Evolutionary conservation across 1,140 invertebrate species (phyloP).

Genomic region (Drosophila miranda): DNA sequence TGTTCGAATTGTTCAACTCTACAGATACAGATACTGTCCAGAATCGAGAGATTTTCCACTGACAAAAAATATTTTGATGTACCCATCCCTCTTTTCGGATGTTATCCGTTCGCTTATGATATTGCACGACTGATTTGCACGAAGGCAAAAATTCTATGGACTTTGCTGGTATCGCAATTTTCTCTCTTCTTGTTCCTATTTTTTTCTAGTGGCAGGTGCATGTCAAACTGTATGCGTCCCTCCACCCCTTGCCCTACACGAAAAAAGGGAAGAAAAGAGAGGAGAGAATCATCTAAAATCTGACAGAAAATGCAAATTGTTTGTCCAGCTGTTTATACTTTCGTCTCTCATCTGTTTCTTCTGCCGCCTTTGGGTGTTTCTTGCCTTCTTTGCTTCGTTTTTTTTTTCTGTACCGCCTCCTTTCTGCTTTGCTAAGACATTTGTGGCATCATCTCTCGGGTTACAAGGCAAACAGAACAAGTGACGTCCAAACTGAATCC

Average conservation of each 20-base stretch:
- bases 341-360: slow-evolving; percentile 28
- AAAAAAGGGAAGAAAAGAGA: slow-evolving; percentile 1
- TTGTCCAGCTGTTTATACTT: slow-evolving; percentile 57
- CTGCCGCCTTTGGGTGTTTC: slow-evolving; percentile 3
- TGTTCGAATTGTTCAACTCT: slow-evolving; percentile 26
- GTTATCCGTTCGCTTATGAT: too few species aligned
- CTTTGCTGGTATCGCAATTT: background rate
- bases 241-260: background rate
- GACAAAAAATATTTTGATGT: too few species aligned
- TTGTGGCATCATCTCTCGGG: slow-evolving; percentile 40
- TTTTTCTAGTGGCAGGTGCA: slow-evolving; percentile 20
- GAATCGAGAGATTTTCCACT: too few species aligned
- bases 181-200: background rate
- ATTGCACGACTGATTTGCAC: too few species aligned
- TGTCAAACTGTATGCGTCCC: slow-evolving; percentile 32
- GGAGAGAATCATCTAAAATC: slow-evolving; percentile 16
- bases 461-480: slow-evolving; percentile 35
- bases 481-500: background rate
- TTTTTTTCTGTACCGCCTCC: background rate
- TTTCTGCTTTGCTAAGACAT: slow-evolving; percentile 34
- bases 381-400: background rate
- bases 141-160: too few species aligned
- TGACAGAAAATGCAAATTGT: slow-evolving; percentile 47
- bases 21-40: slow-evolving; percentile 14
- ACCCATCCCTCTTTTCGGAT: too few species aligned